phyloP scores from a whole-genome alignment of 2,797 vertebrate species.

The Halcyon smyrnensis region DNA sequence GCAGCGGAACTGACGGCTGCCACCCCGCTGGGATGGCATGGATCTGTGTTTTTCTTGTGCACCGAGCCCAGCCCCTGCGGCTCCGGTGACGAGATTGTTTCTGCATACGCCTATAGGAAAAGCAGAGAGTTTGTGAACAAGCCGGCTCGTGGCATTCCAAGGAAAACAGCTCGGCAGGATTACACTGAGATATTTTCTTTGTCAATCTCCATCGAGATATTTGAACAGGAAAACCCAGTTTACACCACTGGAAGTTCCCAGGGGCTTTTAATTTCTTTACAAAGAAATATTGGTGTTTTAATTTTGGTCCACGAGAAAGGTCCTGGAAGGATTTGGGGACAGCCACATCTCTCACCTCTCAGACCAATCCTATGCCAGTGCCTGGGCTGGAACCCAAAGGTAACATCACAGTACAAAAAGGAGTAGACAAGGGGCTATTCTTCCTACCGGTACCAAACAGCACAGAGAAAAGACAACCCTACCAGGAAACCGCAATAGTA shows the following conservation, averaged over 20 bases:
- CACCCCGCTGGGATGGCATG: constrained; percentile 71
- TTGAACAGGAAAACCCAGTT: constrained; percentile 65
- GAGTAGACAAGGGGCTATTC: background rate
- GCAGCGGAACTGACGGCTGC: constrained; percentile 51
- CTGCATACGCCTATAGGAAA: constrained; percentile 73
- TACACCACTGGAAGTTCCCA: constrained; percentile 57
- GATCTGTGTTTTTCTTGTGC: constrained; percentile 52
- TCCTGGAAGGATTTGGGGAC: background rate
- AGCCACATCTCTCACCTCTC: background rate
- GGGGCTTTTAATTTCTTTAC: constrained; percentile 36
- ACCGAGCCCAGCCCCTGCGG: constrained; percentile 67
- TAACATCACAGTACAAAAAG: background rate
- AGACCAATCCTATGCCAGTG: background rate
- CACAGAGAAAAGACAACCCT: background rate
- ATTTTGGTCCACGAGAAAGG: background rate
- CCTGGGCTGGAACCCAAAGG: background rate
- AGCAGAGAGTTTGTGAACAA: constrained; percentile 75
- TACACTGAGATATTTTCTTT: constrained; percentile 72
- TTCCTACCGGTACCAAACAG: background rate
- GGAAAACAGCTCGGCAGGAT: constrained; percentile 75
- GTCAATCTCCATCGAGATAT: constrained; percentile 57
- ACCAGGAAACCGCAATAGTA: background rate
- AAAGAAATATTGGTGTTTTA: constrained; percentile 36
- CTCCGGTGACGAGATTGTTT: constrained; percentile 65
- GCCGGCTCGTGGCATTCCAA: constrained; percentile 69